A percentile compares a stretch with the other conserved stretches of the same genome.
These are phyloP conservation scores for Brotula barbata DNA, from an alignment of 2,797 vertebrate species.

Conservation along the genomic window DNA sequence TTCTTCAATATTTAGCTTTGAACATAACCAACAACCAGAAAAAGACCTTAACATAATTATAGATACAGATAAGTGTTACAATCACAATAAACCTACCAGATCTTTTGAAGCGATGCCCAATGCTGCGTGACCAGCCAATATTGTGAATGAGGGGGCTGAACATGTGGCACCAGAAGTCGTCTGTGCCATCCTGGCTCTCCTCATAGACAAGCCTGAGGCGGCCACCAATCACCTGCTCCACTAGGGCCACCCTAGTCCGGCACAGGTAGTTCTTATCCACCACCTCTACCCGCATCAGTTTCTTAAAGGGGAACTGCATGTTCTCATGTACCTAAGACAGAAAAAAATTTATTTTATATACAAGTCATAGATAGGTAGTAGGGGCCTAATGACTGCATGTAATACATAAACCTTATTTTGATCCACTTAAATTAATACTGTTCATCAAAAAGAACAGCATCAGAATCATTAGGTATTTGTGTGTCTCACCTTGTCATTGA, in stretches of 20 bases:
- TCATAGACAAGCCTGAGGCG: conserved; percentile 93
- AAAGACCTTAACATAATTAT: no score
- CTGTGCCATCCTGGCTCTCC: conserved; percentile 92
- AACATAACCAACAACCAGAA: no score
- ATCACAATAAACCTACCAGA: conserved; percentile 81
- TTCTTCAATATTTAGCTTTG: no score
- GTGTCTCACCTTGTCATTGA: conserved; percentile 88
- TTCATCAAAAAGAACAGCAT: background rate
- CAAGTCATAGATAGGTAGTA: no score
- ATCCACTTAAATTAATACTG: no score
- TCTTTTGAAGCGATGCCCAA: conserved; percentile 98
- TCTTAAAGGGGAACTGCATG: conserved; percentile 96
- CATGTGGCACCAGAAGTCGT: conserved; percentile 99
- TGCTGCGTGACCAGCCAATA: conserved; percentile 96
- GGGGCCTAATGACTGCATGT: no score
- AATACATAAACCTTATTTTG: no score
- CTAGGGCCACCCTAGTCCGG: conserved; percentile 93
- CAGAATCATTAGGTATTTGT: background rate
- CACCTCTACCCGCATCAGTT: conserved; percentile 97
- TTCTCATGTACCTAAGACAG: conserved; percentile 88
- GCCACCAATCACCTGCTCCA: conserved; percentile 94
- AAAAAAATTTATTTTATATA: no score
- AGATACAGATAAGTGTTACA: background rate
- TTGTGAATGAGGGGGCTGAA: conserved; percentile 95
- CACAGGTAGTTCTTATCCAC: conserved; percentile 98